Evolutionary conservation across 2,113 vertebrate species (phyloP), one percentile per base, ranked within the genome.

Genomic region (Globicephala melas): DNA sequence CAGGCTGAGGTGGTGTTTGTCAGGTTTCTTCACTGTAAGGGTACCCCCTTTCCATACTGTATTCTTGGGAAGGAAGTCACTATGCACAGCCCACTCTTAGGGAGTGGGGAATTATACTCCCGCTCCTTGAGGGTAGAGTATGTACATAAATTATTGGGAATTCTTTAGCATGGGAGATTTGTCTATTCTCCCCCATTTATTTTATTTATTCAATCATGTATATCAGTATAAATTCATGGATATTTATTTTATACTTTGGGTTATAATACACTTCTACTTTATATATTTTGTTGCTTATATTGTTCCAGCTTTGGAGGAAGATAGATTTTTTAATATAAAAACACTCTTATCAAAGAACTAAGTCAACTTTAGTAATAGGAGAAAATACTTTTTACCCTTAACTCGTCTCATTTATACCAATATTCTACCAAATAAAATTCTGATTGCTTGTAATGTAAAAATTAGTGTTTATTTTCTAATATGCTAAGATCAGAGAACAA

Each of bases 391-490:
- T 67, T 62, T 81, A 70, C 90, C 25, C 31, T 94, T 89, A 80
- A 18, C 92, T 23, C 33, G 2, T 92, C 21, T 84, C 82, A 74
- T 60, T 95, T 89, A 82, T 53, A 65, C n/a, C 44, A 68, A 41
- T 67, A 44, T 70, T 92, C 41, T 41, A 92, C 36, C 33, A 67
- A 79, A 62, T 82, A 79, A 28, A 82, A 65, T 68, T 86, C 38
- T 80, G 58, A 80, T 76, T 76, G 71, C 67, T 81, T 77, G 7
- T 76, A 88, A 71, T 68, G 58, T 88, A 70, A 91, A 90, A 94
- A 83, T 68, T 65, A 88, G 60, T 84, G 33, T 96, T 92, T 93
- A 12, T 93, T 70, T 96, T 91, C 91, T 81, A 83, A n/a, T 84
- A 33, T 71, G 33, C 47, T 77, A 85, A 91, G 50, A 91, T 76